These are phyloP conservation scores for Syrrhaptes paradoxus DNA, from an alignment of 2,113 vertebrate species.

Conservation along the genomic window DNA sequence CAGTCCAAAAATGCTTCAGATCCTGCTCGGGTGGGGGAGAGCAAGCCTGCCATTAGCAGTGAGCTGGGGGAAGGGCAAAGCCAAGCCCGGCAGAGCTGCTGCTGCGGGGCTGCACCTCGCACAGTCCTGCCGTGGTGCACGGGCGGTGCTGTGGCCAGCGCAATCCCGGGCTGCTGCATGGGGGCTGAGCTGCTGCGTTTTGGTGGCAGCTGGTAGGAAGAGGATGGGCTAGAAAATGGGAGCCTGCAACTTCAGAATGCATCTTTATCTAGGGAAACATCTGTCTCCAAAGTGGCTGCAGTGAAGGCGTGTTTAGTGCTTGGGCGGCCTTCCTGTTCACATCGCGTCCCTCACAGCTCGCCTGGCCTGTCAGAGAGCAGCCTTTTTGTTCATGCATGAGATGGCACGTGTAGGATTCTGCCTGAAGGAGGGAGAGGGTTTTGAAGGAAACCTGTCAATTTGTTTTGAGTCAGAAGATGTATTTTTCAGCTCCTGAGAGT, in stretches of 20 bases:
- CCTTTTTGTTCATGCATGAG: constrained; percentile 33
- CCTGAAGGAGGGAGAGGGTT: constrained; percentile 39
- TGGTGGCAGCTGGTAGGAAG: neutral
- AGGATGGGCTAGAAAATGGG: neutral
- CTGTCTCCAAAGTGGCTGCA: neutral
- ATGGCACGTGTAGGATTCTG: constrained; percentile 25
- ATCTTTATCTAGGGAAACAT: neutral
- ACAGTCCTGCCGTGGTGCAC: neutral
- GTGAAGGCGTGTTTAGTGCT: neutral
- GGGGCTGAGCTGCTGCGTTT: neutral
- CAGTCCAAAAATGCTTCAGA: neutral
- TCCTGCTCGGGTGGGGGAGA: neutral
- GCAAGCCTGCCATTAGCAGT: neutral
- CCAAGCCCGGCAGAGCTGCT: neutral
- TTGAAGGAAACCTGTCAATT: constrained; percentile 69
- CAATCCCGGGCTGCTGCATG: neutral
- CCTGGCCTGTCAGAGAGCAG: neutral
- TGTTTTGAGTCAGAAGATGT: constrained; percentile 23
- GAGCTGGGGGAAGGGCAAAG: constrained; percentile 26
- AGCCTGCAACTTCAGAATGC: neutral
- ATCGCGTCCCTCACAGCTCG: neutral
- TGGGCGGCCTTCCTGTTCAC: neutral
- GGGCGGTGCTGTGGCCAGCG: neutral
- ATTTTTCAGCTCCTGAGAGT: constrained; percentile 58
- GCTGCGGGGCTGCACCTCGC: neutral